Conservation (phyloP, 2,113 vertebrate genomes). For the Dasyornis broadbenti region DNA sequence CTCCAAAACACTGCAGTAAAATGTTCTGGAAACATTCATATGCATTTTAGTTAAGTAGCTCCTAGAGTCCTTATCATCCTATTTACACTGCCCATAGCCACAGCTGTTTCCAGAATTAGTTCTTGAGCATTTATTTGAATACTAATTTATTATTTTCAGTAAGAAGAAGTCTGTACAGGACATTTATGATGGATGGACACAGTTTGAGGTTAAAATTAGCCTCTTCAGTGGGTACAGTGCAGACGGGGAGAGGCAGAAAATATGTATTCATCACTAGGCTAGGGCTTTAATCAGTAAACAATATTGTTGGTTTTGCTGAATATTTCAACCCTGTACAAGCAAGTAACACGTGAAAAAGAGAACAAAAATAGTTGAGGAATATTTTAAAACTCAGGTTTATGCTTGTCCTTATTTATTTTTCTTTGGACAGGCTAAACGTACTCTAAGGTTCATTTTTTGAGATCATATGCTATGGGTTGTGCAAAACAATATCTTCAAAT, state of each 20-base stretch:
- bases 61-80: not conserved
- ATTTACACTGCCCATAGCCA: not conserved
- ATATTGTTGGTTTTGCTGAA: not conserved
- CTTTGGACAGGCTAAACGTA: constrained; percentile 8
- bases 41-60: not conserved
- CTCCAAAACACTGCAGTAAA: not conserved
- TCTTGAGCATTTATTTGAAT: constrained; percentile 8
- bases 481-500: not conserved
- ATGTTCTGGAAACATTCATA: not conserved
- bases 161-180: not conserved
- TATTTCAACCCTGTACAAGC: not conserved
- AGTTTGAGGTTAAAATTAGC: not conserved
- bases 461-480: not conserved
- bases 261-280: not conserved
- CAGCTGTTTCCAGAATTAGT: not conserved
- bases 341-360: not conserved
- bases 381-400: not conserved
- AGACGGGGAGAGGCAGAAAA: not conserved
- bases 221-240: not conserved
- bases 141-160: not conserved
- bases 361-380: not conserved
- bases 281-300: not conserved
- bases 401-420: not conserved
- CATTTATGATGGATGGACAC: not conserved
- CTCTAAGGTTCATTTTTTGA: constrained; percentile 43